A percentile compares a stretch with the other conserved stretches of the same genome.
Conservation (phyloP, 2,113 vertebrate genomes). For the Sander vitreus region DNA sequence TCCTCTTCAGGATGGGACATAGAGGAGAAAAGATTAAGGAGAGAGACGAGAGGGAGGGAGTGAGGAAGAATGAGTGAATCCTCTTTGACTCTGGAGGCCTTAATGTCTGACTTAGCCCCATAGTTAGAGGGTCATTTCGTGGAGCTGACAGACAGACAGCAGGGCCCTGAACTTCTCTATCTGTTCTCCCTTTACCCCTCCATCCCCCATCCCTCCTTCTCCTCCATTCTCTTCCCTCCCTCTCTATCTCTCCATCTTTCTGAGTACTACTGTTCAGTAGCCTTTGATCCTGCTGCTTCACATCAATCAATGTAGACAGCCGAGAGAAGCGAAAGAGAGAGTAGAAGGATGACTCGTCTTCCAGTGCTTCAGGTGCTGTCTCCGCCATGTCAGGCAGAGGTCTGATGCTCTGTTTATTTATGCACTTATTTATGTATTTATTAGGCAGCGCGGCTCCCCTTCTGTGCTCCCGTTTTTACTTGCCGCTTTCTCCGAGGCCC, state of each 20-base stretch:
- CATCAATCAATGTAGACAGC: constrained; percentile 81
- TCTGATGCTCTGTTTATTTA: constrained; percentile 80
- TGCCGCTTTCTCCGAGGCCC: constrained; percentile 25
- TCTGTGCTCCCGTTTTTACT: constrained; percentile 21
- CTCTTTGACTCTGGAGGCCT: constrained; percentile 64
- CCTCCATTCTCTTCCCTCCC: constrained; percentile 41
- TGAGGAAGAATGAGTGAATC: constrained; percentile 56
- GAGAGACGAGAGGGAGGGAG: constrained; percentile 35
- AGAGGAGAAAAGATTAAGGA: constrained; percentile 70
- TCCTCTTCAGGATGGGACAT: constrained; percentile 67
- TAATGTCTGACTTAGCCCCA: constrained; percentile 65
- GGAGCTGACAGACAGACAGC: constrained; percentile 66
- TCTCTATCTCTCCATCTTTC: constrained; percentile 72
- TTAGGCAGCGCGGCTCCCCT: constrained; percentile 58
- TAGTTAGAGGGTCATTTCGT: constrained; percentile 69
- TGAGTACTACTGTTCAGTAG: constrained; percentile 68
- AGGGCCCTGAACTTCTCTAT: constrained; percentile 53
- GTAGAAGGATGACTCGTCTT: constrained; percentile 62
- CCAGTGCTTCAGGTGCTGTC: constrained; percentile 76
- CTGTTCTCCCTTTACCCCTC: constrained; percentile 26
- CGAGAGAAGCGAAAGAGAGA: constrained; percentile 60
- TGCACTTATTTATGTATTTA: constrained; percentile 82
- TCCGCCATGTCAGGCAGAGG: constrained; percentile 70
- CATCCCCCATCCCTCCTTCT: constrained; percentile 19
- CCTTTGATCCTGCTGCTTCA: constrained; percentile 78